Evolutionary conservation across 2,113 vertebrate genomes (phyloP).

Genomic region (Trematocara unimaculatum): DNA sequence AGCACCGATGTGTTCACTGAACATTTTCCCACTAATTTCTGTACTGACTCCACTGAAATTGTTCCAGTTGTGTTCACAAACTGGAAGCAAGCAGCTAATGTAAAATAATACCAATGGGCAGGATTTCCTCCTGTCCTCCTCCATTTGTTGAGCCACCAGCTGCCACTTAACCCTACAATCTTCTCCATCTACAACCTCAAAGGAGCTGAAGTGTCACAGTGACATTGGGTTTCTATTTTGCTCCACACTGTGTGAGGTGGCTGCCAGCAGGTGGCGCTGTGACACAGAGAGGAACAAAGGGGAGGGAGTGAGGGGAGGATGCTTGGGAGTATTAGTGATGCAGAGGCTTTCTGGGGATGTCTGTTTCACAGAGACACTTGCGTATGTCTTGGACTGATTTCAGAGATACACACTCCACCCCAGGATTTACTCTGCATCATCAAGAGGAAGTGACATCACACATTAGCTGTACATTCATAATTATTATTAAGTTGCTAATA

Average conservation of each 20-base stretch:
- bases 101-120: not conserved
- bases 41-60: not conserved
- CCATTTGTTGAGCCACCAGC: not conserved
- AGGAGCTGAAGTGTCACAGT: not conserved
- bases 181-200: not conserved
- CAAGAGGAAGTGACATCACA: not conserved
- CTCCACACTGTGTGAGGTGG: not conserved
- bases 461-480: not conserved
- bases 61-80: not conserved
- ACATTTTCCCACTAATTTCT: not conserved
- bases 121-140: not conserved
- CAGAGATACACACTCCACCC: not conserved
- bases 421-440: not conserved
- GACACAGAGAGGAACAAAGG: not conserved
- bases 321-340: slow-evolving; percentile 4
- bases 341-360: not conserved
- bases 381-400: not conserved
- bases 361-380: not conserved
- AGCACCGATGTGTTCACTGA: not conserved
- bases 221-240: not conserved
- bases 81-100: not conserved
- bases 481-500: not conserved
- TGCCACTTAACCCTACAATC: not conserved
- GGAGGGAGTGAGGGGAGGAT: not conserved
- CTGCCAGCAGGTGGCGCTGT: slow-evolving; percentile 5